Conservation (phyloP, 2,888 invertebrate genomes). For the Thecocarcelia acutangulata region DNA sequence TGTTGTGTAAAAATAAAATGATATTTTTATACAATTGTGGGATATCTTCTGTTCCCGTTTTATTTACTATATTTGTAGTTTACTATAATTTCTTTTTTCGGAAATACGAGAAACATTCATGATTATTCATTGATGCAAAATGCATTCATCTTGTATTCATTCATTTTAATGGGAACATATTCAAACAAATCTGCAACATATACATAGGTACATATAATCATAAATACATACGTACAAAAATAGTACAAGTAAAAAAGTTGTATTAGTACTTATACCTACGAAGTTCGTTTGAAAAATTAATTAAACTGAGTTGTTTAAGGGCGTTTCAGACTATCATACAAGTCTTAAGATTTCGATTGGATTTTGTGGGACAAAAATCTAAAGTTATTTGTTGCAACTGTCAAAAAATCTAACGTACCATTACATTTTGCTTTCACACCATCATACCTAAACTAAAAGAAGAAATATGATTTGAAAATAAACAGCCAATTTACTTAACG, state of each 20-base stretch:
- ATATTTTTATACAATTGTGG: neutral
- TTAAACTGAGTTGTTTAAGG: neutral
- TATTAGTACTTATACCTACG: neutral
- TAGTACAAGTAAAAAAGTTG: neutral
- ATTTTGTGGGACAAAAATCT: too few species aligned
- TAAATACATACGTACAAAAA: neutral
- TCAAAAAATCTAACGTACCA: too few species aligned
- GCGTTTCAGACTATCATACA: too few species aligned
- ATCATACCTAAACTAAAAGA: too few species aligned
- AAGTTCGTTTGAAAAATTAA: neutral
- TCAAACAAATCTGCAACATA: neutral
- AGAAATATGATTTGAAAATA: too few species aligned
- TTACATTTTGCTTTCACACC: too few species aligned
- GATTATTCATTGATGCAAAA: conserved; percentile 61
- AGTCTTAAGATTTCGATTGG: too few species aligned
- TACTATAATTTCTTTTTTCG: conserved; percentile 44
- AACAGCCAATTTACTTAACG: too few species aligned
- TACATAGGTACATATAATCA: conserved; percentile 4
- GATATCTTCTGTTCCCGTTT: conserved; percentile 7
- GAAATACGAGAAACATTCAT: conserved; percentile 48
- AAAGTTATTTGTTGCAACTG: too few species aligned
- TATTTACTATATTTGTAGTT: conserved; percentile 40
- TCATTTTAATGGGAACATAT: conserved; percentile 34
- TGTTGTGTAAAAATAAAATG: too few species aligned
- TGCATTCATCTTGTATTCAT: conserved; percentile 47